A percentile compares a stretch with the other conserved stretches of the same genome.
Conservation (phyloP, 2,113 vertebrate species). For the Pycnonotus jocosus region DNA sequence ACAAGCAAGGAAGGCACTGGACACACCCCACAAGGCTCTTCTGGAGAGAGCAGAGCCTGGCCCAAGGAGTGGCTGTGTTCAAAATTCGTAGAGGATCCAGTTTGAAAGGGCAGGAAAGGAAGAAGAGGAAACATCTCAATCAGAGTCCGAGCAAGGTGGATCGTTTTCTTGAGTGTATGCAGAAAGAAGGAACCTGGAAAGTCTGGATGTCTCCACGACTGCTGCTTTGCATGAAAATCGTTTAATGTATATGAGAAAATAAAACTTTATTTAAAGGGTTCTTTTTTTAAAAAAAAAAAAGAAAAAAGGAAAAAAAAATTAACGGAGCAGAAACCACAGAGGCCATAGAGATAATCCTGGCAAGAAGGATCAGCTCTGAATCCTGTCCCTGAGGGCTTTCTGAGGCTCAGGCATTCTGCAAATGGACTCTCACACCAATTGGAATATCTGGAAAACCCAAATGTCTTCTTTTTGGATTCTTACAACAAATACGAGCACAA, state of each 20-base stretch:
- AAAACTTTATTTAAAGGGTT: conserved; percentile 71
- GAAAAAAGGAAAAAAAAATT: not conserved
- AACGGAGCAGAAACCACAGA: conserved; percentile 55
- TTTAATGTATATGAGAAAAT: conserved; percentile 76
- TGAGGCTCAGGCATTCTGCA: not conserved
- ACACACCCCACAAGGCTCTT: not conserved
- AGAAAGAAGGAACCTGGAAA: conserved; percentile 18
- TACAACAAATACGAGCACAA: conserved; percentile 52
- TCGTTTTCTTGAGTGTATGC: not conserved
- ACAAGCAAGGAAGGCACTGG: conserved; percentile 22
- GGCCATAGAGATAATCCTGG: conserved; percentile 42
- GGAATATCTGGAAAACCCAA: not conserved
- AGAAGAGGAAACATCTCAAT: not conserved
- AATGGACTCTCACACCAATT: not conserved
- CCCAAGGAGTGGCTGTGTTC: conserved; percentile 1
- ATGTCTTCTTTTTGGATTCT: conserved; percentile 10
- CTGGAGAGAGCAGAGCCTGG: not conserved
- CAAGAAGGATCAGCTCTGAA: conserved; percentile 46
- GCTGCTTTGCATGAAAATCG: conserved; percentile 79
- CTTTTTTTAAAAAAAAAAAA: conserved; percentile 25
- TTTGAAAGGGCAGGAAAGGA: not conserved
- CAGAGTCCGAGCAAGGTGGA: not conserved
- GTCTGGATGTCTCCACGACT: conserved; percentile 61
- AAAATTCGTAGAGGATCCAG: not conserved
- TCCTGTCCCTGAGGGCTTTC: not conserved